Evolutionary conservation across 2,797 vertebrate species (phyloP), one percentile per base, ranked within the genome.

Genomic region (Sternarchorhynchus goeldii): DNA sequence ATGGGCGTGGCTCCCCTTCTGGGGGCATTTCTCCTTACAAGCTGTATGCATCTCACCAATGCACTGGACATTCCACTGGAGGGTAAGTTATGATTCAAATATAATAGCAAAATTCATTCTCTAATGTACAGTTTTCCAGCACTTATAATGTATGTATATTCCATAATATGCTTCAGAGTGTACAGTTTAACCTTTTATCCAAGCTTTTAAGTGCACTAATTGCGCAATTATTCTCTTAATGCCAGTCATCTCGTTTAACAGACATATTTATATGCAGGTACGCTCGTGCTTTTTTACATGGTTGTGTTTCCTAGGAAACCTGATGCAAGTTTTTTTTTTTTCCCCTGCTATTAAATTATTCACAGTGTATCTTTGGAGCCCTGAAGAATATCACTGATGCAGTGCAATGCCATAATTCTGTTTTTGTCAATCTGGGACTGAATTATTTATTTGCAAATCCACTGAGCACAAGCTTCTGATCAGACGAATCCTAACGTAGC

Each of bases 51-150:
- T 77, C 55, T 18, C 29, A 79, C 85, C 4, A 36, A 84, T 75
- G 88, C 91, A 77, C 60, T 92, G 0, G 88, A 94, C 72, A 94
- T 94, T 85, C 93, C 93, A 1, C 84, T 93, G 79, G 91, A 94
- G 63, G 91, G 93, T 94, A 84, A 89, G 93, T 87, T 18, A 20
- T n/a, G 29, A 31, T 59, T 55, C 25, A 53, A 14, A 53, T 10
- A 31, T 55, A 31, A 21, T 59, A 50, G 25, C 39, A 32, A 2
- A 14, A 2, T 0, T 50, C 17, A 50, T 0, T 56, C 18, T 4
- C 6, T 55, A 75, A 10, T 53, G 55, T 32, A 60, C 18, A 53
- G 25, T 58, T 67, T 21, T 34, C 53, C 2, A 21, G 2, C 32
- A 21, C 6, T 60, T 8, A 68, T 60, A 34, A 20, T 58, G 41